phyloP scores from a whole-genome alignment of 2,888 invertebrate genomes.

The Tiliacea citrago region DNA sequence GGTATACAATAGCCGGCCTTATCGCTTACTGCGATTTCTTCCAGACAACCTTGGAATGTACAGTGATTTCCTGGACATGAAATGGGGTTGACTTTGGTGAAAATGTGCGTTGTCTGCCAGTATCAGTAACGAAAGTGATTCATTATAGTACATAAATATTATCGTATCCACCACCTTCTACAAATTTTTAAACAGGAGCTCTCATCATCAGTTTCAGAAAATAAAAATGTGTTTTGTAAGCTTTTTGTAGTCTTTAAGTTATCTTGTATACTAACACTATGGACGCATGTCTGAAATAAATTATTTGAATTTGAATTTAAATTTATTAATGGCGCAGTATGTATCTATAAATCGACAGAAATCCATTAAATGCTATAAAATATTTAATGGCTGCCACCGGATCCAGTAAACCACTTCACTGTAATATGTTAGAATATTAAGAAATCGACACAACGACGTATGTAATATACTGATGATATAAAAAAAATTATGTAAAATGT shows the following conservation, averaged over 20 bases:
- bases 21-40: too few species aligned
- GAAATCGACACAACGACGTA: constrained; percentile 8
- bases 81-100: too few species aligned
- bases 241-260: too few species aligned
- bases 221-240: constrained; percentile 22
- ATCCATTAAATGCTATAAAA: constrained; percentile 56
- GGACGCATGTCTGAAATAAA: too few species aligned
- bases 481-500: too few species aligned
- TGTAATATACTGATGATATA: neutral
- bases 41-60: too few species aligned
- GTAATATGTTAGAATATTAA: constrained; percentile 31
- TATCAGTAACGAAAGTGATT: neutral
- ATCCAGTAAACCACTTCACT: constrained; percentile 38
- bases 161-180: neutral
- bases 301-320: too few species aligned
- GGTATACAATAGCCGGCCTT: too few species aligned
- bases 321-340: constrained; percentile 38
- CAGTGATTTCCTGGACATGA: too few species aligned
- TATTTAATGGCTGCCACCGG: constrained; percentile 40
- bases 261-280: too few species aligned
- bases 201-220: neutral
- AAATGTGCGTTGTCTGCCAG: too few species aligned
- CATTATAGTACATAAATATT: neutral
- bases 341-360: constrained; percentile 33
- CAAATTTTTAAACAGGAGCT: neutral